Base-by-base conservation (phyloP, 1,140 invertebrate genomes). In the Anoplophora glabripennis region DNA sequence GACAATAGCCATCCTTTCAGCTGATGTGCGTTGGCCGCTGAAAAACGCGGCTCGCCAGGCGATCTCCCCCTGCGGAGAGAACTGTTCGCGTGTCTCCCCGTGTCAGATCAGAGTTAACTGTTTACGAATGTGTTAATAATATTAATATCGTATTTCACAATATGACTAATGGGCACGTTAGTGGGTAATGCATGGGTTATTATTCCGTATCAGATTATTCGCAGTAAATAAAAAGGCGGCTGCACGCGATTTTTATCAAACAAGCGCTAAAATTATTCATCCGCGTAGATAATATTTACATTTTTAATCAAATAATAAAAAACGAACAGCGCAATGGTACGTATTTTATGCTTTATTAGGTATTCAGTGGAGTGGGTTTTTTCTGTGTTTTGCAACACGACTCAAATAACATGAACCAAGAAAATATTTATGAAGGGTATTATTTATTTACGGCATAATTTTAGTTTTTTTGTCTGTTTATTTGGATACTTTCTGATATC, bases 1-100 rank as follows among this genome's bases (percentile, higher is more conserved):
- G 35, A 56, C 58, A 64, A 64, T 54, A 58, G 58, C 58, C 58
- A 46, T 35, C 57, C 58, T 53, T 64, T 58, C 58, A 53, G 49
- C 48, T 58, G 61, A 53, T 48, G 57, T 58, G 53, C 58, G n/a
- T n/a, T n/a, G 40, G 53, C 33, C 47, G 47, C 41, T 56, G 58
- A 64, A 44, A 53, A 57, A 57, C 54, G 17, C 58, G 53, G 58
- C 61, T 52, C 55, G 61, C 52, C 47, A 28, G 18, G 35, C 37
- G 56, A 41, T 37, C 36, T 40, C 21, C 40, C 11, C 18, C n/a
- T 42, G n/a, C 11, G 41, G 21, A 4, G 40, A n/a, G 21, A 54
- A 8, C 21, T 21, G 38, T 14, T 33, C 42, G 11, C 11, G 7
- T 28, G 21, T n/a, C 36, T 36, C 44, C 21, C 38, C 52, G 44